Percentiles rank a stretch among this genome's conserved stretches.
Evolutionary conservation across 2,797 vertebrate genomes (phyloP).

Genomic region (Threskiornis aethiopicus): DNA sequence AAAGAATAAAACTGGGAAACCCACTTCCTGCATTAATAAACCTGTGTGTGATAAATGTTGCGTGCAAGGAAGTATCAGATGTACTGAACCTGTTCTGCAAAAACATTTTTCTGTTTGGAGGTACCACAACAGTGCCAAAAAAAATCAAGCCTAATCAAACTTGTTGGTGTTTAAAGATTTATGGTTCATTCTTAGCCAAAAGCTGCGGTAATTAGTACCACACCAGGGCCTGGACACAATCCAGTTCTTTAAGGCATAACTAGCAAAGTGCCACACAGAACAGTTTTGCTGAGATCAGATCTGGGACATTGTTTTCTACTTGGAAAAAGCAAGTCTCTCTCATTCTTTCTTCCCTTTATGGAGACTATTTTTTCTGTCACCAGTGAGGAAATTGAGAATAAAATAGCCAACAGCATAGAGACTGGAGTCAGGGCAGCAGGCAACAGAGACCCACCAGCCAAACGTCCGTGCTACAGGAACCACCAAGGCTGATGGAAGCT

Average conservation of each 20-base stretch:
- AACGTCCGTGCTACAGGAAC: not conserved
- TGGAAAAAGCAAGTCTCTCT: not conserved
- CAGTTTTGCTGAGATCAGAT: not conserved
- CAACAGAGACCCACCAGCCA: not conserved
- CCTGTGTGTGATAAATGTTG: constrained; percentile 11
- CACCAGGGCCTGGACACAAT: not conserved
- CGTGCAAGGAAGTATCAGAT: constrained; percentile 20
- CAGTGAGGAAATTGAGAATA: not conserved
- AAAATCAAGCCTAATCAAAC: constrained; percentile 47
- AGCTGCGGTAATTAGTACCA: constrained; percentile 31
- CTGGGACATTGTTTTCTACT: not conserved
- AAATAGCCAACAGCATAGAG: not conserved
- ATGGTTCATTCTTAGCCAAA: constrained; percentile 39
- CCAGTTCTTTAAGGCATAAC: constrained; percentile 37
- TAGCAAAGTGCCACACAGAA: not conserved
- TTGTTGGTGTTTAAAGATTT: constrained; percentile 45
- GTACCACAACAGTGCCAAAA: constrained; percentile 28
- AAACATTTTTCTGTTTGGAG: constrained; percentile 51
- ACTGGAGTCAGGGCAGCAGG: not conserved
- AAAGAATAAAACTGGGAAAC: constrained; percentile 32
- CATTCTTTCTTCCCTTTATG: not conserved
- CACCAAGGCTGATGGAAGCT: not conserved
- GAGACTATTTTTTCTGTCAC: not conserved
- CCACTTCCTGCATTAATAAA: constrained; percentile 37
- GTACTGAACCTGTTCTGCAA: constrained; percentile 43